phyloP scores from a whole-genome alignment of 1,140 invertebrate species.

The Aphelinus certus region DNA sequence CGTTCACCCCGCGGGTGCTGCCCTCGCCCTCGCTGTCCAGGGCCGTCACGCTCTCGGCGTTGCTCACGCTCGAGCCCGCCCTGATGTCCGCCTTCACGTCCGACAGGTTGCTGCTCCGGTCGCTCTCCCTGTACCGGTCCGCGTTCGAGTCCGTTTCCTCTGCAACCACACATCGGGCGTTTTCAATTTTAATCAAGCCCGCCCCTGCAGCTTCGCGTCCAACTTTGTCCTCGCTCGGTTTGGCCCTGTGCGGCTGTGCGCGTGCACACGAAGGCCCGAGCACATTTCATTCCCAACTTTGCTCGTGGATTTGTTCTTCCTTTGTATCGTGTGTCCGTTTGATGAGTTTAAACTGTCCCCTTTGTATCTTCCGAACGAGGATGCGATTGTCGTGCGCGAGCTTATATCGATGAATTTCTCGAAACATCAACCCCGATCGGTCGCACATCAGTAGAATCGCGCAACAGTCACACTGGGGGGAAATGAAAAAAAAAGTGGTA shows the following conservation, averaged over 20 bases:
- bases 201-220: too few relatives aligned
- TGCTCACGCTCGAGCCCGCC: constrained; percentile 82
- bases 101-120: constrained; percentile 89
- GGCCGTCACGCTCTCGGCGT: constrained; percentile 73
- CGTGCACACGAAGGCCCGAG: not conserved
- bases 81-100: constrained; percentile 89
- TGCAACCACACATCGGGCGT: constrained; percentile 36
- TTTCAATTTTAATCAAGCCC: not conserved
- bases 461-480: too few relatives aligned
- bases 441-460: too few relatives aligned
- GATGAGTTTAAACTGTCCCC: too few relatives aligned
- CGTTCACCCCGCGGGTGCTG: constrained; percentile 68
- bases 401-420: too few relatives aligned
- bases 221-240: not conserved
- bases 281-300: too few relatives aligned
- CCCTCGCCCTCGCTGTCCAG: constrained; percentile 66
- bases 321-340: too few relatives aligned
- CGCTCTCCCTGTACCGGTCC: constrained; percentile 85
- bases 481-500: too few relatives aligned
- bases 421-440: too few relatives aligned
- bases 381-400: too few relatives aligned
- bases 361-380: too few relatives aligned
- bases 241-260: not conserved
- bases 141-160: constrained; percentile 74
- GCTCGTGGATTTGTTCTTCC: too few relatives aligned